These are phyloP conservation scores for Drosophila tristis DNA, from an alignment of 1,140 invertebrate genomes.

Conservation along the genomic window DNA sequence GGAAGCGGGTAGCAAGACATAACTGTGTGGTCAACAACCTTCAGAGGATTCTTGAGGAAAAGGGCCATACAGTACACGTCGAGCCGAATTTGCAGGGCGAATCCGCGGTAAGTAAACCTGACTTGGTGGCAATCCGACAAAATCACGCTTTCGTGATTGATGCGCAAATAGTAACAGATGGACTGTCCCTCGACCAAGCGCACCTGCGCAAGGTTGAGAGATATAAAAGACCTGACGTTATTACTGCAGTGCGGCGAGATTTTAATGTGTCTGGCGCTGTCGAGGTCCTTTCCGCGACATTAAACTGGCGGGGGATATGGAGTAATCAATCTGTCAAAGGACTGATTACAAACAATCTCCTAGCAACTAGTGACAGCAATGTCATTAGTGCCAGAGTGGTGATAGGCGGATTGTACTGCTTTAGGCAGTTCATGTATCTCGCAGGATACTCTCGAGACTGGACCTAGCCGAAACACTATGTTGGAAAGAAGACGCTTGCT, in stretches of 20 bases:
- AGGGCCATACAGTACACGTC: too few species aligned
- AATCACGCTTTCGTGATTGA: background rate
- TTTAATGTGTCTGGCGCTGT: background rate
- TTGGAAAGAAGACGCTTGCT: background rate
- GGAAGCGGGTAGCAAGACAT: too few species aligned
- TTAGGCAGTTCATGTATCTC: background rate
- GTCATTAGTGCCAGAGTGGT: slow-evolving; percentile 5
- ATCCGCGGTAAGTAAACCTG: too few species aligned
- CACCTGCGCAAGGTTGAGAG: slow-evolving; percentile 18
- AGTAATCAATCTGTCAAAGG: slow-evolving; percentile 11
- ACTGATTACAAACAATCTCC: background rate
- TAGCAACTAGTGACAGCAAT: background rate
- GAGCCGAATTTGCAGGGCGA: background rate
- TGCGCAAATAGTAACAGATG: slow-evolving; percentile 8
- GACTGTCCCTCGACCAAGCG: slow-evolving; percentile 2
- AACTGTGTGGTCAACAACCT: too few species aligned
- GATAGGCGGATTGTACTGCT: background rate
- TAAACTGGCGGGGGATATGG: slow-evolving; percentile 14
- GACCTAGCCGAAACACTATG: background rate
- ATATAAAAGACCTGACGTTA: slow-evolving; percentile 5
- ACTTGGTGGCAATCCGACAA: too few species aligned
- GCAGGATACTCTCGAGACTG: background rate
- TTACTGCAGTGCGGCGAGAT: background rate
- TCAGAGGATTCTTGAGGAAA: too few species aligned
- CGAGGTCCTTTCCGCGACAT: slow-evolving; percentile 1